Conservation (phyloP, 2,797 vertebrate species). For the Pipistrellus kuhlii region DNA sequence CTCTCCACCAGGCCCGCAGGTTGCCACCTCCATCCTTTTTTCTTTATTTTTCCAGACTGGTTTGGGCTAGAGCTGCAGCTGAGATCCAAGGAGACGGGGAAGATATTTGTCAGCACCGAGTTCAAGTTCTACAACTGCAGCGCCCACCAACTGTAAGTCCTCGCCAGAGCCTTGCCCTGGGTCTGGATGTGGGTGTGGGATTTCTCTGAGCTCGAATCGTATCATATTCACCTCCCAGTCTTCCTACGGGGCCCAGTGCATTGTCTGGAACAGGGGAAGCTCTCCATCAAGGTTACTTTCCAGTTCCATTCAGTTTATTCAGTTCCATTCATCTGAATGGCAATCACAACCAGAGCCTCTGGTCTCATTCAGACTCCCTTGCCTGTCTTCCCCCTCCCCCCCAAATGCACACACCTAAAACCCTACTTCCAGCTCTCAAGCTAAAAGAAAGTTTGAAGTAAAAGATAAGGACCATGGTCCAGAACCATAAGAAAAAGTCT, state of each 20-base stretch:
- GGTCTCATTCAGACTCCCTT: background rate
- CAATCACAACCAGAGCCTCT: background rate
- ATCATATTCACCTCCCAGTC: background rate
- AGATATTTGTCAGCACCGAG: slow-evolving; percentile 97
- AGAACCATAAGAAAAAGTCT: background rate
- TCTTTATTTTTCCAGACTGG: slow-evolving; percentile 91
- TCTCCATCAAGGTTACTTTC: background rate
- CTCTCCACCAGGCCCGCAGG: background rate
- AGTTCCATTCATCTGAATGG: background rate
- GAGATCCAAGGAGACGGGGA: slow-evolving; percentile 96
- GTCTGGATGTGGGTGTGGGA: background rate
- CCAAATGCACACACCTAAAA: background rate
- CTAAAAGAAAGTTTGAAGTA: background rate
- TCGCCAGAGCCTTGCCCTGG: background rate
- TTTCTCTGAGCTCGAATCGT: background rate
- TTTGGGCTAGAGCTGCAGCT: slow-evolving; percentile 95
- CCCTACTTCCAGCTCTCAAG: background rate
- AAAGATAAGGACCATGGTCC: background rate
- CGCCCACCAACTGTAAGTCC: slow-evolving; percentile 97
- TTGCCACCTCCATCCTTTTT: background rate
- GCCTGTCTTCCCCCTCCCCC: background rate
- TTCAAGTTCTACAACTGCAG: slow-evolving; percentile 99
- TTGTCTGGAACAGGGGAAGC: background rate
- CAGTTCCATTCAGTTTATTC: background rate
- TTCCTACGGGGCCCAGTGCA: background rate